Conservation (phyloP, 1,140 invertebrate species). For the Magallana angulata region DNA sequence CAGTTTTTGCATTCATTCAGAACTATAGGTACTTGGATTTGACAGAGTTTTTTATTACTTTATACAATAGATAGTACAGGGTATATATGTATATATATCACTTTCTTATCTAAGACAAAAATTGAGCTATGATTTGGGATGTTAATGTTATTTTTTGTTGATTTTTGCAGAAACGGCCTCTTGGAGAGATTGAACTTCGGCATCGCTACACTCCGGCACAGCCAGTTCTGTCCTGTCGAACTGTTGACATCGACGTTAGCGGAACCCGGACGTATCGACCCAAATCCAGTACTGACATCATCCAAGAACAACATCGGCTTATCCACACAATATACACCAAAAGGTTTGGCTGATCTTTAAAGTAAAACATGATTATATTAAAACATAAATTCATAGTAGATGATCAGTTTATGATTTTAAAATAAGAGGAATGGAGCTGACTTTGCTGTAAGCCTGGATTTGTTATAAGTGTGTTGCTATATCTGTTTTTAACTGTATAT, state of each 20-base stretch:
- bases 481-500: no score
- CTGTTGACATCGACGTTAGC: constrained; percentile 72
- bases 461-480: no score
- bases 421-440: no score
- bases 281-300: constrained; percentile 71
- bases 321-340: constrained; percentile 69
- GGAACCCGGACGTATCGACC: constrained; percentile 72
- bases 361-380: no score
- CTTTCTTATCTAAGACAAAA: no score
- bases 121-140: not conserved
- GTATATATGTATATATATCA: no score
- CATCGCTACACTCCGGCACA: constrained; percentile 69
- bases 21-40: no score
- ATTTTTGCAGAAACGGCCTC: constrained; percentile 69
- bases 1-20: not conserved
- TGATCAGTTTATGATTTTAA: no score
- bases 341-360: constrained; percentile 41
- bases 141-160: not conserved
- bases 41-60: no score
- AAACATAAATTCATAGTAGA: no score
- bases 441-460: no score
- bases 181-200: constrained; percentile 71
- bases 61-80: no score
- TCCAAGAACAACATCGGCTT: constrained; percentile 70
- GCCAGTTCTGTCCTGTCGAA: constrained; percentile 72